Percentiles rank a stretch among this genome's conserved stretches.
phyloP scores from a whole-genome alignment of 2,113 vertebrate genomes.

The Campylomormyrus tamandua region DNA sequence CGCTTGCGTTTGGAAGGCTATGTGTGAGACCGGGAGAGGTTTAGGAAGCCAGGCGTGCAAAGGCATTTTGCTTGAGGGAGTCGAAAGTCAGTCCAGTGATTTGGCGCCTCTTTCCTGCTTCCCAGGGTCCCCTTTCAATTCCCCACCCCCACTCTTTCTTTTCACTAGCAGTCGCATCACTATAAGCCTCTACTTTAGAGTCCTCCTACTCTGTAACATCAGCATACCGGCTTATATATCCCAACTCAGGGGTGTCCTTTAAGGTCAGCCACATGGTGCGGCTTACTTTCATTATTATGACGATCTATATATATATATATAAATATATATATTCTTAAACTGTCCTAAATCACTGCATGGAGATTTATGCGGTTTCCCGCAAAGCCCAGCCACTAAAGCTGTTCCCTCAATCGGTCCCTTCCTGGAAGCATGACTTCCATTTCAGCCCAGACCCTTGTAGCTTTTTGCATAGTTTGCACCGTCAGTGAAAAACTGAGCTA shows the following conservation, averaged over 20 bases:
- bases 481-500: neutral
- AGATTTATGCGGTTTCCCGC: neutral
- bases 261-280: neutral
- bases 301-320: neutral
- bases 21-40: neutral
- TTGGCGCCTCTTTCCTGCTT: neutral
- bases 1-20: neutral
- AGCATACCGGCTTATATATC: neutral
- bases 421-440: neutral
- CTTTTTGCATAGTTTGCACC: neutral
- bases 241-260: neutral
- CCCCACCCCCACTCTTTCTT: neutral
- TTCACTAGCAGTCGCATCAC: neutral
- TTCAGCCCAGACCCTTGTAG: neutral
- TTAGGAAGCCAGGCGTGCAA: neutral
- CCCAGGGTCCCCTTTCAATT: neutral
- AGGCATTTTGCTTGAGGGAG: neutral
- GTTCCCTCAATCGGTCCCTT: neutral
- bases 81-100: neutral
- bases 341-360: neutral
- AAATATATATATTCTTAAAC: neutral
- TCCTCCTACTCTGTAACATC: neutral
- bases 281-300: neutral
- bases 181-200: neutral
- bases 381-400: neutral